phyloP scores from a whole-genome alignment of 1,140 invertebrate species.

The Philotrypesis tridentata region DNA sequence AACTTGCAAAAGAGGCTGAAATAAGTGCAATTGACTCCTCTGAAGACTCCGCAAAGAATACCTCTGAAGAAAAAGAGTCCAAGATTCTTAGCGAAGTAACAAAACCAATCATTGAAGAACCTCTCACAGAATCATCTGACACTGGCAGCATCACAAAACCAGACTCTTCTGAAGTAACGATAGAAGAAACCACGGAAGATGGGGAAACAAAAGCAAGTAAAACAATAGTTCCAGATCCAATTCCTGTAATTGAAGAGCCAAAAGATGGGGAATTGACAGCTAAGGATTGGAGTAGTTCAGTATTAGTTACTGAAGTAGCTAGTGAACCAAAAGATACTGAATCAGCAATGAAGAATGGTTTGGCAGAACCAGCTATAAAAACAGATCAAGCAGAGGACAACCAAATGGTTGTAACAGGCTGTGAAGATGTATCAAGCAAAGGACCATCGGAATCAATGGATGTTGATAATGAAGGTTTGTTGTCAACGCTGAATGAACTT shows the following conservation, averaged over 20 bases:
- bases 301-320: slow-evolving; percentile 50
- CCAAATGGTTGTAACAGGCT: slow-evolving; percentile 27
- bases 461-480: slow-evolving; percentile 64
- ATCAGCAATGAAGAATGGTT: slow-evolving; percentile 5
- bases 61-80: slow-evolving; percentile 26
- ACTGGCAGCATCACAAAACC: background rate
- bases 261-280: slow-evolving; percentile 56
- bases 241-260: slow-evolving; percentile 65
- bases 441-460: slow-evolving; percentile 65
- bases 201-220: slow-evolving; percentile 52
- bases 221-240: slow-evolving; percentile 61
- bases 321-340: slow-evolving; percentile 41
- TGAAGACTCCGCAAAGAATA: background rate
- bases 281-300: slow-evolving; percentile 50
- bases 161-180: slow-evolving; percentile 53
- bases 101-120: slow-evolving; percentile 58
- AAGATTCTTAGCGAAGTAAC: slow-evolving; percentile 35
- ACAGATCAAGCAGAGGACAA: slow-evolving; percentile 32
- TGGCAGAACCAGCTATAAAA: slow-evolving; percentile 15
- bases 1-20: background rate
- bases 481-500: background rate
- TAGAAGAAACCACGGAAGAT: slow-evolving; percentile 63
- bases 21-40: background rate
- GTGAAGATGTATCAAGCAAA: slow-evolving; percentile 37
- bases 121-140: slow-evolving; percentile 36